phyloP scores from a whole-genome alignment of 2,888 invertebrate species.

The Chirona hameri region DNA sequence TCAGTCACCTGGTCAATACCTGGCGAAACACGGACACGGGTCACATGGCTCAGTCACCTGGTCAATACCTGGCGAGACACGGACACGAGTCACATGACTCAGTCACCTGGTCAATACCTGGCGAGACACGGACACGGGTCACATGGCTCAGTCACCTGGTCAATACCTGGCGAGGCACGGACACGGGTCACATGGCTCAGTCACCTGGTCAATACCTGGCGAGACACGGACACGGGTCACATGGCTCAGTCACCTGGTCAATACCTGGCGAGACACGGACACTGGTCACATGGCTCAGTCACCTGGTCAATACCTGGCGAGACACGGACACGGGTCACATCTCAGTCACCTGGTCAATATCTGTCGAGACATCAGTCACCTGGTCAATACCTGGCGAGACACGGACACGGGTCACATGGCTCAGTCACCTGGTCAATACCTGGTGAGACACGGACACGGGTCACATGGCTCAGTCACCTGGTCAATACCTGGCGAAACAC shows the following conservation, averaged over 20 bases:
- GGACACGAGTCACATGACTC: background rate
- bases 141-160: conserved; percentile 56
- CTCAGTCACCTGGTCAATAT: background rate
- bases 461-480: conserved; percentile 54
- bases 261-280: conserved; percentile 58
- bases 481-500: conserved; percentile 64
- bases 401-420: background rate
- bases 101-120: conserved; percentile 71
- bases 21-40: conserved; percentile 45
- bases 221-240: background rate
- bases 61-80: conserved; percentile 64
- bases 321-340: background rate
- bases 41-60: conserved; percentile 54
- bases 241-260: conserved; percentile 59
- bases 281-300: too few relatives aligned
- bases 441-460: conserved; percentile 45
- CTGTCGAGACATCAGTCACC: too few relatives aligned
- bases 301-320: conserved; percentile 75
- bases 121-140: background rate
- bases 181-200: background rate
- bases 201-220: conserved; percentile 73
- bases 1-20: conserved; percentile 68
- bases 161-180: conserved; percentile 61
- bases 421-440: conserved; percentile 68
- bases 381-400: conserved; percentile 70